Percentiles rank a stretch among this genome's conserved stretches.
phyloP scores from a whole-genome alignment of 2,113 vertebrate genomes.

The Cephalopholis sonnerati region DNA sequence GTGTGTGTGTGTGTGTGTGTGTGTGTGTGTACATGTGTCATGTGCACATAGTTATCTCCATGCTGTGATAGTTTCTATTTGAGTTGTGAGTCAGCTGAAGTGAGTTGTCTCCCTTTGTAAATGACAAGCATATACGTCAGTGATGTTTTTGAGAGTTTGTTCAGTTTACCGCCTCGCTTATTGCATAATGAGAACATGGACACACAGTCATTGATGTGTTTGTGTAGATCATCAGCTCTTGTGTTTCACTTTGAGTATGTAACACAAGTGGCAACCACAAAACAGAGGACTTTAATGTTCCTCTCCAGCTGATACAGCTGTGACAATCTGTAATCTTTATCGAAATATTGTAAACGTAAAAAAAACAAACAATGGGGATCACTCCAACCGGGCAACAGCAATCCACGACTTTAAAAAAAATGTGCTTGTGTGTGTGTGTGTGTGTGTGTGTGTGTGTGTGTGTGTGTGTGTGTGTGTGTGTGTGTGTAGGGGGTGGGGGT shows the following conservation, averaged over 20 bases:
- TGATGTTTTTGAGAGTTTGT: neutral
- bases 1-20: neutral
- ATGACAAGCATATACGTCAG: neutral
- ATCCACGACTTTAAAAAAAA: too few relatives aligned
- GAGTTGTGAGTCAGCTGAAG: conserved; percentile 5
- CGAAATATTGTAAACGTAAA: neutral
- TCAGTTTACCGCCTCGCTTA: neutral
- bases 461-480: too few relatives aligned
- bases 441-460: too few relatives aligned
- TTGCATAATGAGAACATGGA: neutral
- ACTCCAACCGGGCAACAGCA: too few relatives aligned
- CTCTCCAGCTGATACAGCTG: neutral
- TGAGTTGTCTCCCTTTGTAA: conserved; percentile 13
- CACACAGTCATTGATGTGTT: neutral
- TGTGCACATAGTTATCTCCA: neutral
- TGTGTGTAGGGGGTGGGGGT: too few relatives aligned
- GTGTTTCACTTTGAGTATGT: neutral
- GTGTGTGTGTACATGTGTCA: neutral
- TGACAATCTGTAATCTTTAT: neutral
- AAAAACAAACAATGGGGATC: too few relatives aligned
- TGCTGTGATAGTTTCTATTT: neutral
- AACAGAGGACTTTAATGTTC: neutral
- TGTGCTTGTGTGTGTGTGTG: too few relatives aligned
- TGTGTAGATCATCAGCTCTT: neutral
- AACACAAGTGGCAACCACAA: neutral